A percentile compares a stretch with the other conserved stretches of the same genome.
Evolutionary conservation across 2,797 vertebrate genomes (phyloP).

Genomic region (Acanthiza pusilla): DNA sequence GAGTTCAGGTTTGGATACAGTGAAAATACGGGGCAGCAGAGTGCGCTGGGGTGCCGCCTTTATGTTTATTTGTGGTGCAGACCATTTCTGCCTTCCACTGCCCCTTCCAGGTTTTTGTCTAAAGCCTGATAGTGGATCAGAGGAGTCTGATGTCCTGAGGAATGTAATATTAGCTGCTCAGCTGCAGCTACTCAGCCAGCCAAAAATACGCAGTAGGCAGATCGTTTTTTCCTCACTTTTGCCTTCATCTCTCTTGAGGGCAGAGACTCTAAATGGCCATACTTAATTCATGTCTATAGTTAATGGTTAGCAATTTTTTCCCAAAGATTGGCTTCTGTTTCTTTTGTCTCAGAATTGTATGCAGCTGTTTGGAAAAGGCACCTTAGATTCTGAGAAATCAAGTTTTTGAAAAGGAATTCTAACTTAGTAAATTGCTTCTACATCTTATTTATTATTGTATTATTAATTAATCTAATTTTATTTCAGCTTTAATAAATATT

Average conservation of each 20-base stretch:
- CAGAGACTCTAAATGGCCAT: background rate
- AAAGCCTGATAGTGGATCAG: background rate
- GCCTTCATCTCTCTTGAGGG: background rate
- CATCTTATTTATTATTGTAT: background rate
- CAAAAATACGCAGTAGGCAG: background rate
- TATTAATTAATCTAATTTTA: background rate
- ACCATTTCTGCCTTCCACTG: background rate
- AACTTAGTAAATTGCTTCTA: background rate
- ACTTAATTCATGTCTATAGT: background rate
- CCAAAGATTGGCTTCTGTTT: background rate
- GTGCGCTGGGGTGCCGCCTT: background rate
- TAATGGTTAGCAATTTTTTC: background rate
- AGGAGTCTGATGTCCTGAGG: background rate
- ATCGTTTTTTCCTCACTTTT: background rate
- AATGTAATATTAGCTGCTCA: background rate
- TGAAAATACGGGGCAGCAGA: background rate
- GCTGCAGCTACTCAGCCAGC: background rate
- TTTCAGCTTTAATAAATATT: conserved; percentile 80
- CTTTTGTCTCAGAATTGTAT: background rate
- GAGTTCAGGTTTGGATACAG: background rate
- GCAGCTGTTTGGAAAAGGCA: background rate
- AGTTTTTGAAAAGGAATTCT: background rate
- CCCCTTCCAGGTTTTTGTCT: background rate
- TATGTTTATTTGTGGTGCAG: background rate
- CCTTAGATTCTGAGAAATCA: background rate